phyloP scores from a whole-genome alignment of 2,797 vertebrate species.

The Melanotaenia boesemani region DNA sequence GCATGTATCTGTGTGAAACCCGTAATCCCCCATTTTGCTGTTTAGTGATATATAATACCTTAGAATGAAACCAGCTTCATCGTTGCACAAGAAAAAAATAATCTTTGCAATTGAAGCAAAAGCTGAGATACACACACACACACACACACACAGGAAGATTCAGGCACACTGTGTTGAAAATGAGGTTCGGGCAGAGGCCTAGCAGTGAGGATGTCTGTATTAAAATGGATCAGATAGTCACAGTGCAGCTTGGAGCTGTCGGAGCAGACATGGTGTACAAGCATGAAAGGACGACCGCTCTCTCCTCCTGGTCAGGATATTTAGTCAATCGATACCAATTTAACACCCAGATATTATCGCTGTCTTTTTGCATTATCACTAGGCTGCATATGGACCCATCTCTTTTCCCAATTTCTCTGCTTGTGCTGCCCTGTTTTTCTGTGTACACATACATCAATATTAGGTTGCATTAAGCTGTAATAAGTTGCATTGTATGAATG shows the following conservation, averaged over 20 bases:
- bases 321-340: constrained; percentile 82
- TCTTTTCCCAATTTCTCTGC: constrained; percentile 61
- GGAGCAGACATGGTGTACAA: constrained; percentile 61
- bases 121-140: constrained; percentile 33
- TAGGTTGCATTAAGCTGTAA: constrained; percentile 74
- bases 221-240: constrained; percentile 80
- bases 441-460: constrained; percentile 75
- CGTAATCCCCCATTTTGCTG: constrained; percentile 40
- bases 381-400: constrained; percentile 74
- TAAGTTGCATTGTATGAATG: constrained; percentile 67
- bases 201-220: constrained; percentile 68
- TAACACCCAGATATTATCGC: constrained; percentile 79
- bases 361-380: constrained; percentile 72
- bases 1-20: constrained; percentile 37
- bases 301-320: constrained; percentile 76
- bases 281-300: constrained; percentile 71
- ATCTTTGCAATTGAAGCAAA: constrained; percentile 51
- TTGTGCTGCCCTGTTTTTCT: constrained; percentile 40
- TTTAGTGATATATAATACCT: constrained; percentile 31
- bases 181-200: constrained; percentile 66
- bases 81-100: constrained; percentile 43
- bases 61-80: constrained; percentile 45
- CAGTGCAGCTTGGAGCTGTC: constrained; percentile 64
- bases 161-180: constrained; percentile 67
- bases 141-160: constrained; percentile 19